Percentiles rank a stretch among this genome's conserved stretches.
Evolutionary conservation across 2,113 vertebrate genomes (phyloP).

Genomic region (Colius striatus): DNA sequence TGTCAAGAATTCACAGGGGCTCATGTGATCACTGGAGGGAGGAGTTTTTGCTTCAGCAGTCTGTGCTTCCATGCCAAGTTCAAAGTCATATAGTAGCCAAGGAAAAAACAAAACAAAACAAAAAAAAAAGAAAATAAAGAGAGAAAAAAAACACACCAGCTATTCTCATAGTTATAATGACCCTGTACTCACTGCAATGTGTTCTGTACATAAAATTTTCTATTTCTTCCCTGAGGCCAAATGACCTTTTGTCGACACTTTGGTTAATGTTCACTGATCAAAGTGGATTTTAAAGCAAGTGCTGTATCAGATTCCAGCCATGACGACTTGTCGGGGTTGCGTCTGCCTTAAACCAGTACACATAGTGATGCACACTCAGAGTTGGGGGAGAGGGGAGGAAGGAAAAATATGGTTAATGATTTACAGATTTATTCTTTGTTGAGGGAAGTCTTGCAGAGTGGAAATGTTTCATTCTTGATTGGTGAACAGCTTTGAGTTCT

Average conservation of each 20-base stretch:
- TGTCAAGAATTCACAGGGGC: constrained; percentile 29
- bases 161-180: neutral
- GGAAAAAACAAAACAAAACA: too few relatives aligned
- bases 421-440: constrained; percentile 1
- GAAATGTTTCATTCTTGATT: constrained; percentile 18
- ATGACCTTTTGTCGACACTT: constrained; percentile 40
- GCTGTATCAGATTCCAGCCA: constrained; percentile 37
- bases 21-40: constrained; percentile 40
- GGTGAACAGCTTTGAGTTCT: neutral
- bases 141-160: neutral
- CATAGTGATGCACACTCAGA: neutral
- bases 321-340: neutral
- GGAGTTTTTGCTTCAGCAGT: constrained; percentile 38
- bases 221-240: constrained; percentile 43
- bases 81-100: constrained; percentile 38
- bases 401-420: neutral
- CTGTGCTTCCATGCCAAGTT: constrained; percentile 38
- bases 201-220: constrained; percentile 42
- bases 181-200: constrained; percentile 17
- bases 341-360: neutral
- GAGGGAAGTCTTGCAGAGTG: neutral
- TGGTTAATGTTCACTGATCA: constrained; percentile 68
- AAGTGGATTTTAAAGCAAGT: constrained; percentile 70
- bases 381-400: neutral
- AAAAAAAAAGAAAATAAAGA: too few relatives aligned